These are phyloP conservation scores for Sphaerophoria taeniata DNA, from an alignment of 2,888 invertebrate genomes.

Conservation along the genomic window DNA sequence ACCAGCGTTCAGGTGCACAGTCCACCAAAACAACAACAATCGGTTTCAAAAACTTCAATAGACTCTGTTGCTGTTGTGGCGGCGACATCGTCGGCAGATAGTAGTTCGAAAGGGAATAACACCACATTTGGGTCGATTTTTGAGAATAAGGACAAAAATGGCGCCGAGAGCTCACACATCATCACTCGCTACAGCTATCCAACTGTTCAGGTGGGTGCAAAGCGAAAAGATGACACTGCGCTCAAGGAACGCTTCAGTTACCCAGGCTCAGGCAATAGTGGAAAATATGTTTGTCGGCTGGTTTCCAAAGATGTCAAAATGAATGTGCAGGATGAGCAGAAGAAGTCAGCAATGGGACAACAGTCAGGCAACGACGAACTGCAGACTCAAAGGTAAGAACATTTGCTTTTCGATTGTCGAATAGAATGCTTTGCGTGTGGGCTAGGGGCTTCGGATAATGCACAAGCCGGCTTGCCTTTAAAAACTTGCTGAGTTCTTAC, in stretches of 20 bases:
- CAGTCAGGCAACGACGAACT: constrained; percentile 58
- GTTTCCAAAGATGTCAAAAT: constrained; percentile 73
- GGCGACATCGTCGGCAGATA: background rate
- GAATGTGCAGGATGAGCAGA: constrained; percentile 75
- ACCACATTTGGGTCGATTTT: constrained; percentile 75
- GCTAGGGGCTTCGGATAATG: constrained; percentile 62
- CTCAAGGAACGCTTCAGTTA: constrained; percentile 82
- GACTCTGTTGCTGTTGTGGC: constrained; percentile 11
- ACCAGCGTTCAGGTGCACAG: constrained; percentile 82
- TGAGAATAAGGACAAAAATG: constrained; percentile 70
- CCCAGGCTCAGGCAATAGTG: constrained; percentile 78
- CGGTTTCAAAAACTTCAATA: constrained; percentile 74
- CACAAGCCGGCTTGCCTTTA: constrained; percentile 42
- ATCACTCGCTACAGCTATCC: constrained; percentile 81
- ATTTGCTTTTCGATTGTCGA: background rate
- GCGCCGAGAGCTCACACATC: constrained; percentile 70
- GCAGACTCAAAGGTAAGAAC: constrained; percentile 67
- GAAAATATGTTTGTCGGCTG: constrained; percentile 75
- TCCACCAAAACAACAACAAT: constrained; percentile 78
- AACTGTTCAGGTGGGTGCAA: constrained; percentile 81
- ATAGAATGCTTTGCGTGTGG: constrained; percentile 42
- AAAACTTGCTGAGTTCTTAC: background rate
- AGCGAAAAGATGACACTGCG: constrained; percentile 79
- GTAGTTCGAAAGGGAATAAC: constrained; percentile 58
- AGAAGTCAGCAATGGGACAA: constrained; percentile 48